phyloP scores from a whole-genome alignment of 1,140 invertebrate species.

The Ctenoplectra terminalis region DNA sequence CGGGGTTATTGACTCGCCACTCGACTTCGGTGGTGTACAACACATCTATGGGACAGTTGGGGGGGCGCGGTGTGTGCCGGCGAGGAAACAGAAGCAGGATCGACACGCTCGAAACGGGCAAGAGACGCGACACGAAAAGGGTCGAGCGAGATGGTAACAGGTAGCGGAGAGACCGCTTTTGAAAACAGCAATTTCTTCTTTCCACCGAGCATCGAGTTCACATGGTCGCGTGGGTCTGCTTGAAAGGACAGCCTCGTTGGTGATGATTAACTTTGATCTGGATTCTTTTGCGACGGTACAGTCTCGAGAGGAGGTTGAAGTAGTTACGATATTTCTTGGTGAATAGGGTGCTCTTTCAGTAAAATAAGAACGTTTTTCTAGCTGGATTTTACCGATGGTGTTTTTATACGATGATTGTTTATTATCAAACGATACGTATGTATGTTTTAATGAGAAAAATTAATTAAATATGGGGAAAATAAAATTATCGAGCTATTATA shows the following conservation, averaged over 20 bases:
- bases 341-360: not conserved
- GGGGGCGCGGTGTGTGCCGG: not conserved
- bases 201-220: not conserved
- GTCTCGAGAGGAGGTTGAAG: not conserved
- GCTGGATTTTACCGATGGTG: too few species aligned
- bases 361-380: too few species aligned
- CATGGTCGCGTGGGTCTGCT: not conserved
- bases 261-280: conserved; percentile 30
- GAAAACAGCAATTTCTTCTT: conserved; percentile 14
- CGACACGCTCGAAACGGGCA: not conserved
- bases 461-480: too few species aligned
- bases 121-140: conserved; percentile 31
- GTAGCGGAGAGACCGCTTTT: conserved; percentile 32
- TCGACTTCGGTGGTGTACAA: conserved; percentile 64
- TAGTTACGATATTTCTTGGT: not conserved
- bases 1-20: conserved; percentile 81
- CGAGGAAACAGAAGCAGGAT: not conserved
- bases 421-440: too few species aligned
- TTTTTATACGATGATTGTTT: too few species aligned
- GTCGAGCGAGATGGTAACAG: conserved; percentile 22
- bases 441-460: too few species aligned
- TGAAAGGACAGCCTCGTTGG: not conserved
- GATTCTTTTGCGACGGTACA: not conserved
- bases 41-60: conserved; percentile 38
- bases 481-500: too few species aligned